Evolutionary conservation across 2,113 vertebrate species (phyloP), one percentile per base, ranked within the genome.

Genomic region (Pygoscelis adeliae): DNA sequence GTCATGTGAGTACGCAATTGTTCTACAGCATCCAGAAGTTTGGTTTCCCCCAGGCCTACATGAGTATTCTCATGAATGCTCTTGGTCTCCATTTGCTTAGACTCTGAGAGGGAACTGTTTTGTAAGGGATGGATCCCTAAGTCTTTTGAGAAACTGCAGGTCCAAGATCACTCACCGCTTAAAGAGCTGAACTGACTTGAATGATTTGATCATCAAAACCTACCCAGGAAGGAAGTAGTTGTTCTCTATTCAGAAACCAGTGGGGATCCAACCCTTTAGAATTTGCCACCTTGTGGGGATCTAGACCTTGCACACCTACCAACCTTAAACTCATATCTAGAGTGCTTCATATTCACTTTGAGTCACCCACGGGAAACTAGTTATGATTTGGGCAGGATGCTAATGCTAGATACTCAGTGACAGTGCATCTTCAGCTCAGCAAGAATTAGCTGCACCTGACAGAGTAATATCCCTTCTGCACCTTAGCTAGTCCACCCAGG

Each of bases 41-140:
- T 58, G 0, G 0, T 47, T 81, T 72, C 3, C 10, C 8, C 9
- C 8, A 2, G 9, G 25, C 7, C 16, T 69, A 16, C 5, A 2
- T 5, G 14, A 20, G 5, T 46, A 25, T 47, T 69, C 13, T 72
- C 0, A 1, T 59, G 13, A 47, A 6, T n/a, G 20, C 1, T 55
- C 7, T 55, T 50, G 17, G 8, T 53, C 20, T 49, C 11, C 1
- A 1, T 61, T 50, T 50, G 49, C 23, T 50, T 50, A 50, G 23
- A 50, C 13, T 50, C 49, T 50, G 49, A 50, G 22, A 50, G 23
- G 49, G 49, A 50, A 20, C 5, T 14, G 7, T 62, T 89, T 49
- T 5, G 2, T 58, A 52, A 65, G 2, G 7, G 15, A 18, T 32
- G 13, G 6, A 21, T 56, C n/a, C 16, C n/a, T 32, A 19, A 23